Conservation (phyloP, 2,888 invertebrate genomes). For the Aspidapion aeneum region DNA sequence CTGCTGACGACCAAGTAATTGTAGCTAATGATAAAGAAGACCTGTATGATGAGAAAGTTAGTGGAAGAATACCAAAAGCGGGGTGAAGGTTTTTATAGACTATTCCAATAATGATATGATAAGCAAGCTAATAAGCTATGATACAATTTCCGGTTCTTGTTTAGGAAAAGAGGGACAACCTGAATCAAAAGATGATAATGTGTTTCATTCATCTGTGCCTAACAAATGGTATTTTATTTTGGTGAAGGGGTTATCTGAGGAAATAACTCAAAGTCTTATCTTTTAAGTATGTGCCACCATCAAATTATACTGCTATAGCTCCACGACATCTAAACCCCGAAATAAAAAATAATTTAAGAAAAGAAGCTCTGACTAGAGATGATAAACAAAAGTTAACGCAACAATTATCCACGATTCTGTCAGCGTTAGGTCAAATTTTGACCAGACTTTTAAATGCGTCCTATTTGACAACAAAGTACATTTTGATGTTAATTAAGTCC, state of each 20-base stretch:
- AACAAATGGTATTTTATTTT: neutral
- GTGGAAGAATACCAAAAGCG: too few species aligned
- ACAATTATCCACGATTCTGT: neutral
- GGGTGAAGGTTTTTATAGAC: too few species aligned
- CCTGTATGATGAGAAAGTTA: too few species aligned
- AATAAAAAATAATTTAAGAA: neutral
- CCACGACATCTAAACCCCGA: neutral
- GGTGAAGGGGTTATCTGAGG: neutral
- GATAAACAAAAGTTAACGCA: neutral
- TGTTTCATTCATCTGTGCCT: neutral
- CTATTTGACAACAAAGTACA: neutral
- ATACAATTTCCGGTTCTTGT: too few species aligned
- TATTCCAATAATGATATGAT: too few species aligned
- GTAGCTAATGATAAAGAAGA: too few species aligned
- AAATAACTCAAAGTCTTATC: neutral
- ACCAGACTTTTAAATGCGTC: neutral
- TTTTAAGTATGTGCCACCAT: neutral
- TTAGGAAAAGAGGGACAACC: neutral
- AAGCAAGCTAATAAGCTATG: too few species aligned
- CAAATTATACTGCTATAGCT: neutral
- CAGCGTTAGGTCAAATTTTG: neutral
- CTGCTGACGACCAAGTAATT: too few species aligned
- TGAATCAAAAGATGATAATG: neutral
- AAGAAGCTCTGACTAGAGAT: neutral
- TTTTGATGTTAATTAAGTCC: neutral